phyloP scores from a whole-genome alignment of 2,113 vertebrate species.

The Xenopus laevis region DNA sequence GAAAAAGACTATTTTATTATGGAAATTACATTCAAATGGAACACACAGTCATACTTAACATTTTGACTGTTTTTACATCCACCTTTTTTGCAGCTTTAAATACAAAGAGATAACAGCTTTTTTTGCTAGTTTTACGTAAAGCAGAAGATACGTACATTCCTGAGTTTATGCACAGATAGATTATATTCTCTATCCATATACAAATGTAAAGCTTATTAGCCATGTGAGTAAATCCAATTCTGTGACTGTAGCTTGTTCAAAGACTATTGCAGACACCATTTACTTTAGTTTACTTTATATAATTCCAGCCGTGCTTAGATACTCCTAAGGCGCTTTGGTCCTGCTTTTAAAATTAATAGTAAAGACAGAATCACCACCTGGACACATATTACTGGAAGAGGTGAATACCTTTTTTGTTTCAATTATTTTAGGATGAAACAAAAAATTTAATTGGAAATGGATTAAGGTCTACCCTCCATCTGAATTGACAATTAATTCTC shows the following conservation, averaged over 20 bases:
- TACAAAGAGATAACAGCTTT: not conserved
- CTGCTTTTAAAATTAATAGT: no score
- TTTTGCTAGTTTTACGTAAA: slow-evolving; percentile 8
- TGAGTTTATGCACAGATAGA: not conserved
- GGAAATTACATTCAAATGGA: slow-evolving; percentile 7
- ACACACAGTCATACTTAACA: slow-evolving; percentile 12
- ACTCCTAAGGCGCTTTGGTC: no score
- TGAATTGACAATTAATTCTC: no score
- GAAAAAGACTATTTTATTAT: no score
- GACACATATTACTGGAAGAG: no score
- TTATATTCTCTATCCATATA: not conserved
- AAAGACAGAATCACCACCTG: no score
- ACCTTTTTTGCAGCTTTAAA: slow-evolving; percentile 4
- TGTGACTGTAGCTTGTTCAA: not conserved
- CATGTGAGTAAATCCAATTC: slow-evolving; percentile 7
- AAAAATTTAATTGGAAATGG: no score
- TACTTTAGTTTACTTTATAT: not conserved
- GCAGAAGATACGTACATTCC: no score
- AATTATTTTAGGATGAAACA: no score
- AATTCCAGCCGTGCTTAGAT: no score
- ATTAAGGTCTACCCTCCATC: no score
- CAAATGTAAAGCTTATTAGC: not conserved
- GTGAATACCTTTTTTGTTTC: no score
- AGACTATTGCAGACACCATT: not conserved
- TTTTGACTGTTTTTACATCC: slow-evolving; percentile 7